A percentile compares a stretch with the other conserved stretches of the same genome.
These are phyloP conservation scores for Ceratitis capitata DNA, from an alignment of 1,140 invertebrate species.

Conservation along the genomic window DNA sequence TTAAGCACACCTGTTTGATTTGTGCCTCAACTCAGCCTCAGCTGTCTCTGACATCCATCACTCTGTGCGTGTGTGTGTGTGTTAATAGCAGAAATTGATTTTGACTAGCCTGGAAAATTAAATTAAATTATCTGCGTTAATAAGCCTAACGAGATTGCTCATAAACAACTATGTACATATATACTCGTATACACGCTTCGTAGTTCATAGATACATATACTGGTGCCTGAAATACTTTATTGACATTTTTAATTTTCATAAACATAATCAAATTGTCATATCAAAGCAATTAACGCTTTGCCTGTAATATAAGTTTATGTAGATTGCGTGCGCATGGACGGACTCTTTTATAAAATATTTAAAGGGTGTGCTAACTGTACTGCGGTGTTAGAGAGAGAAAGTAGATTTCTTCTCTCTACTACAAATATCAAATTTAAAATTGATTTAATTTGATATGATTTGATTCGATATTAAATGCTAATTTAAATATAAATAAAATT, in stretches of 20 bases:
- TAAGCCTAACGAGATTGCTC: neutral
- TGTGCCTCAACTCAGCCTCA: too few species aligned
- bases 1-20: too few species aligned
- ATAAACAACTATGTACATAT: neutral
- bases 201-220: too few species aligned
- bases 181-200: neutral
- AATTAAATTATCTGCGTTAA: slow-evolving; percentile 35
- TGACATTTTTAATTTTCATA: slow-evolving; percentile 23
- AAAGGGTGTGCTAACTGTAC: too few species aligned
- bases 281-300: slow-evolving; percentile 30
- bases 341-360: too few species aligned
- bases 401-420: too few species aligned
- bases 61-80: neutral
- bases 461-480: too few species aligned
- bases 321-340: too few species aligned
- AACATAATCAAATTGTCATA: slow-evolving; percentile 37
- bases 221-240: neutral
- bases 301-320: neutral
- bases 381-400: too few species aligned
- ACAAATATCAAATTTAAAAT: neutral
- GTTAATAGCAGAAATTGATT: neutral
- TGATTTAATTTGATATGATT: too few species aligned
- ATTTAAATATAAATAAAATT: too few species aligned
- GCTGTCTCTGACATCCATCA: neutral
- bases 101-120: neutral